Evolutionary conservation across 2,113 vertebrate genomes (phyloP).

Genomic region (Hypocryptadius cinnamomeus): DNA sequence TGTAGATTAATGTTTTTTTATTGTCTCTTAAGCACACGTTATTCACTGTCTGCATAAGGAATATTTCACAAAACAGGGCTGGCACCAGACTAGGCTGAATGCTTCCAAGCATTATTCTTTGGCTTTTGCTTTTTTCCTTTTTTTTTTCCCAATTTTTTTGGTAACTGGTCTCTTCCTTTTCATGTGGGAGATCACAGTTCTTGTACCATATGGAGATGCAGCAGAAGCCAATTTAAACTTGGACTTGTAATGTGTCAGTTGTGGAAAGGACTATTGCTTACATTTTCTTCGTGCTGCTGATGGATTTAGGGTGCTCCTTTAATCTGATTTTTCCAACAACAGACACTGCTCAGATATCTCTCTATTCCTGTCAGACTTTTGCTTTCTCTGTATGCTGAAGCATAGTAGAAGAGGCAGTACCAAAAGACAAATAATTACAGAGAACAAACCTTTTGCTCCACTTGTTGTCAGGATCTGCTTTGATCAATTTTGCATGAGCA

Average conservation of each 20-base stretch:
- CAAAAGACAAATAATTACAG: slow-evolving; percentile 35
- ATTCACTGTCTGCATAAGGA: neutral
- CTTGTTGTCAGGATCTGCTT: slow-evolving; percentile 34
- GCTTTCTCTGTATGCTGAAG: neutral
- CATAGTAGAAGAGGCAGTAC: neutral
- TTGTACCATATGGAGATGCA: slow-evolving; percentile 60
- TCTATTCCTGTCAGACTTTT: neutral
- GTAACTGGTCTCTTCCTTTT: slow-evolving; percentile 38
- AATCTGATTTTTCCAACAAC: neutral
- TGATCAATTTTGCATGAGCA: slow-evolving; percentile 42
- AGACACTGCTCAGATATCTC: neutral
- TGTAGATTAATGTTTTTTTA: neutral
- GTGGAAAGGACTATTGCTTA: slow-evolving; percentile 41
- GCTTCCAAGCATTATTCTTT: neutral
- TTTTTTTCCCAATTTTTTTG: neutral
- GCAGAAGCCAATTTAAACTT: slow-evolving; percentile 60
- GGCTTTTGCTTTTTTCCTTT: neutral
- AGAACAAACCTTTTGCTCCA: slow-evolving; percentile 22
- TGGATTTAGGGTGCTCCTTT: slow-evolving; percentile 8
- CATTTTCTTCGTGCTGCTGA: slow-evolving; percentile 17
- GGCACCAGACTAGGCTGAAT: neutral
- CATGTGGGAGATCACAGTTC: slow-evolving; percentile 45
- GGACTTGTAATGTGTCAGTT: slow-evolving; percentile 37
- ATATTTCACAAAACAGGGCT: neutral
- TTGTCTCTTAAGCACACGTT: neutral